Evolutionary conservation across 2,113 vertebrate genomes (phyloP).

Genomic region (Ancistrus triradiatus): DNA sequence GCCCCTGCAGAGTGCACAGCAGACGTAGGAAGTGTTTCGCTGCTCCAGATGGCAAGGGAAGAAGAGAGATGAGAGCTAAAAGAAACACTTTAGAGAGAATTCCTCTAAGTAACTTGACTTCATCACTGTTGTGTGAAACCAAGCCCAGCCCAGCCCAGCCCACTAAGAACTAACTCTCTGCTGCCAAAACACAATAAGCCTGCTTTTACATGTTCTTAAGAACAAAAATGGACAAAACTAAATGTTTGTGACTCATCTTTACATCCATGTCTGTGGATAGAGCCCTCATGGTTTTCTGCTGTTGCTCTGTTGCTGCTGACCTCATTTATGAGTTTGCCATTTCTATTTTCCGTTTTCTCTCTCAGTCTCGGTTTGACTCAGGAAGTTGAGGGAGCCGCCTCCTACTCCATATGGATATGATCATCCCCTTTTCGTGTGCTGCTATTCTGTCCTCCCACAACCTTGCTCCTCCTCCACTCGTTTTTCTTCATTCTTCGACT

Average conservation of each 20-base stretch:
- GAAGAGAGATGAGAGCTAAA: conserved; percentile 33
- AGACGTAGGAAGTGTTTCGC: conserved; percentile 67
- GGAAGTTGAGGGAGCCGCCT: conserved; percentile 47
- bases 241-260: not conserved
- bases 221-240: not conserved
- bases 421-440: conserved; percentile 55
- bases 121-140: conserved; percentile 58
- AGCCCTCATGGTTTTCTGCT: not conserved
- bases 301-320: conserved; percentile 14
- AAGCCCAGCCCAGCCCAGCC: conserved; percentile 24
- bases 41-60: conserved; percentile 60
- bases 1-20: conserved; percentile 46
- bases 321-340: conserved; percentile 33
- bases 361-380: conserved; percentile 40
- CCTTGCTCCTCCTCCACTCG: conserved; percentile 52
- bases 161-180: conserved; percentile 47
- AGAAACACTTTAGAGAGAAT: conserved; percentile 57
- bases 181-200: conserved; percentile 1
- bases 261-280: too few species aligned
- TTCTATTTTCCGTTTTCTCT: conserved; percentile 43
- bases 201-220: conserved; percentile 23
- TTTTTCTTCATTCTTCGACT: conserved; percentile 41
- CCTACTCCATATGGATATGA: conserved; percentile 72
- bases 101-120: conserved; percentile 63
- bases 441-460: conserved; percentile 53